Evolutionary conservation across 2,797 vertebrate species (phyloP).

Genomic region (Oreochromis mossambicus): DNA sequence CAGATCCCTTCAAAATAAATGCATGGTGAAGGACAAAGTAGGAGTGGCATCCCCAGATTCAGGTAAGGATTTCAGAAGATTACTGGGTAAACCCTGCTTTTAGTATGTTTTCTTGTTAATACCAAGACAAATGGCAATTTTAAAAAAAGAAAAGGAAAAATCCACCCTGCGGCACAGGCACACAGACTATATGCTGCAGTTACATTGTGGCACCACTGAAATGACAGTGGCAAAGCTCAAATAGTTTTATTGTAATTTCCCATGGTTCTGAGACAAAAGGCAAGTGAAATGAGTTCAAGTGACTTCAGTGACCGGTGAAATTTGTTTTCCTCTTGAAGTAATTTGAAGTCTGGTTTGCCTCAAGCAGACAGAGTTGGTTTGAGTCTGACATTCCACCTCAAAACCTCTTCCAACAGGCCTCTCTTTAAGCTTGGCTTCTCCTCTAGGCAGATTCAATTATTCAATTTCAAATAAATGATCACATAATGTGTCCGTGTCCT

Average conservation of each 20-base stretch:
- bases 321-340: slow-evolving; percentile 49
- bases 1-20: not conserved
- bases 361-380: slow-evolving; percentile 11
- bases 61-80: not conserved
- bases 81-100: not conserved
- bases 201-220: not conserved
- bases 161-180: not conserved
- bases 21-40: rapidly evolving
- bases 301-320: slow-evolving; percentile 33
- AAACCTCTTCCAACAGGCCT: slow-evolving; percentile 9
- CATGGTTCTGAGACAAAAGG: slow-evolving; percentile 16
- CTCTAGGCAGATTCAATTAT: slow-evolving; percentile 69
- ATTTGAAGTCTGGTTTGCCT: slow-evolving; percentile 39
- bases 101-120: not conserved
- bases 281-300: slow-evolving; percentile 30
- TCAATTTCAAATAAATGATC: slow-evolving; percentile 71
- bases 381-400: slow-evolving; percentile 17
- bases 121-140: not conserved
- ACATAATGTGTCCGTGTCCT: slow-evolving; percentile 56
- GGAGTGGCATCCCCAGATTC: not conserved
- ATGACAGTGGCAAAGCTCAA: not conserved
- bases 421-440: slow-evolving; percentile 36
- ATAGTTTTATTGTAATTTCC: slow-evolving; percentile 19
- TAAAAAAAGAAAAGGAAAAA: not conserved
- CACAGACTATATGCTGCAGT: not conserved